Evolutionary conservation across 2,888 invertebrate species (phyloP).

Genomic region (Abscondita cerata): DNA sequence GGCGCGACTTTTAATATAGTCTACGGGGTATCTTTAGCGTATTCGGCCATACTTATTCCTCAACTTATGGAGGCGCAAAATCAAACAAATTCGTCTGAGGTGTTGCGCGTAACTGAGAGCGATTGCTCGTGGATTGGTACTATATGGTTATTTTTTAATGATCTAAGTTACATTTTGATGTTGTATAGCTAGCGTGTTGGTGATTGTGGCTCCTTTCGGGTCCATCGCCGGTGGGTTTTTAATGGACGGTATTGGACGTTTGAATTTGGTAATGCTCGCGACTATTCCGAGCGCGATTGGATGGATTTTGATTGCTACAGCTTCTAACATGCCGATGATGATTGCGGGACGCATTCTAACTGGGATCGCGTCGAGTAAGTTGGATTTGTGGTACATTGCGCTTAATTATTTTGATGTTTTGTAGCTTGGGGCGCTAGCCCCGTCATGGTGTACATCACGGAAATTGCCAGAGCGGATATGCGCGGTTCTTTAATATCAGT

Average conservation of each 20-base stretch:
- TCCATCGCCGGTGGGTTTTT: slow-evolving; percentile 63
- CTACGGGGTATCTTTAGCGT: slow-evolving; percentile 65
- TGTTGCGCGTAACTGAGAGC: slow-evolving; percentile 48
- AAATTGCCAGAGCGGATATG: slow-evolving; percentile 66
- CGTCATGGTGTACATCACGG: slow-evolving; percentile 68
- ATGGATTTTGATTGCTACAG: slow-evolving; percentile 64
- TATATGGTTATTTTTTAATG: slow-evolving; percentile 8
- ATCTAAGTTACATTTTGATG: background rate
- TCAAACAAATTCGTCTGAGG: slow-evolving; percentile 40
- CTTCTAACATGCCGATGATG: slow-evolving; percentile 61
- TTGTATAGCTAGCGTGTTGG: slow-evolving; percentile 64
- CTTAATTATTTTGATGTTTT: slow-evolving; percentile 23
- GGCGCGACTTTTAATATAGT: slow-evolving; percentile 66
- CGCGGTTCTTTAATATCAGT: slow-evolving; percentile 66
- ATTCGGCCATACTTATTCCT: slow-evolving; percentile 63
- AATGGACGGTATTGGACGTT: slow-evolving; percentile 64
- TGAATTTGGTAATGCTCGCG: slow-evolving; percentile 64
- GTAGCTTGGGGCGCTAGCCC: slow-evolving; percentile 65
- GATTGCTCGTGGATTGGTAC: slow-evolving; percentile 62
- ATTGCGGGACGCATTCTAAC: slow-evolving; percentile 63
- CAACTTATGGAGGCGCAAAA: slow-evolving; percentile 54
- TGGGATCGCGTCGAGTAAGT: slow-evolving; percentile 62
- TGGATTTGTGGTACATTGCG: background rate
- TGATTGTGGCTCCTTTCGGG: slow-evolving; percentile 63
- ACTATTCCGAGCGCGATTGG: slow-evolving; percentile 63